Conservation (phyloP, 2,888 invertebrate species). For the Brachyopa scutellaris region DNA sequence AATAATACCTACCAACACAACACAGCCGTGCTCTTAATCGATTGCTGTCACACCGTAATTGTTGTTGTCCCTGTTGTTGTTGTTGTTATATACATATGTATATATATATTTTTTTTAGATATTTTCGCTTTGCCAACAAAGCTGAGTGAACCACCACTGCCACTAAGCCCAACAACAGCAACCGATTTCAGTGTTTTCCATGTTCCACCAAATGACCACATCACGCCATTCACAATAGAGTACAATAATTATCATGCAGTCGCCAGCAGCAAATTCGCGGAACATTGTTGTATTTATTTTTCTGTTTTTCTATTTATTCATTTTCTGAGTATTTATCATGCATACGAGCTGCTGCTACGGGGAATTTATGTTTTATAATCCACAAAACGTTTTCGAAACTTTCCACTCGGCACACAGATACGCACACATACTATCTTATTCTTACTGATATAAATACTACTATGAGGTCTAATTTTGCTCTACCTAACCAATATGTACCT, state of each 20-base stretch:
- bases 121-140: slow-evolving; percentile 11
- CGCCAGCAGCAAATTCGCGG: slow-evolving; percentile 13
- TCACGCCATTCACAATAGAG: slow-evolving; percentile 46
- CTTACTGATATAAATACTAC: too few relatives aligned
- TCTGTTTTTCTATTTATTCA: neutral
- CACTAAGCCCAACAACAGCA: too few relatives aligned
- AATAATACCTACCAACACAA: slow-evolving; percentile 13
- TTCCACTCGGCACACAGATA: slow-evolving; percentile 39
- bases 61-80: neutral
- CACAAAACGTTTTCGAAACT: slow-evolving; percentile 43
- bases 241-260: slow-evolving; percentile 23
- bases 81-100: neutral
- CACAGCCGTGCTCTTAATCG: slow-evolving; percentile 38
- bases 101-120: slow-evolving; percentile 7
- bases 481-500: too few relatives aligned
- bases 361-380: slow-evolving; percentile 44
- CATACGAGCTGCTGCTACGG: slow-evolving; percentile 5
- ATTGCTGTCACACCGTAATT: neutral
- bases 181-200: slow-evolving; percentile 16
- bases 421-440: neutral
- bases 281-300: slow-evolving; percentile 2
- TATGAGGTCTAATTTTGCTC: slow-evolving; percentile 29
- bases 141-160: slow-evolving; percentile 12
- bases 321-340: slow-evolving; percentile 18
- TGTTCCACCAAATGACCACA: slow-evolving; percentile 8